Base-by-base conservation (phyloP, 2,797 vertebrate species). In the Sebastes dallii region DNA sequence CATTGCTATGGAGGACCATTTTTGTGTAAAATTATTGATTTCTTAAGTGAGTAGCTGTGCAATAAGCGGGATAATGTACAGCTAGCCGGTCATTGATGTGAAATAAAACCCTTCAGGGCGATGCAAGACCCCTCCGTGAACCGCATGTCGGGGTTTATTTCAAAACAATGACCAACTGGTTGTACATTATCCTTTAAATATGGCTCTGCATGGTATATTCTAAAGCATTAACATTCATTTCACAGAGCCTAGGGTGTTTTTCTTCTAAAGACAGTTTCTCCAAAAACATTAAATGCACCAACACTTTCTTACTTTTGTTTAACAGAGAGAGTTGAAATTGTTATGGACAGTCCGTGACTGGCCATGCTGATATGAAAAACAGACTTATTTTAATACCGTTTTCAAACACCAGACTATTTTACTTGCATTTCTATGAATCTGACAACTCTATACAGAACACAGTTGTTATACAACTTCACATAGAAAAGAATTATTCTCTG, bases 401-500 rank as follows among this genome's bases (percentile, higher is more conserved):
- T 42, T 66, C 22, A 54, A 69, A 66, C 18, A 71, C 54, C 20
- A 24, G 42, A 32, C 0, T 4, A 4, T 65, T 77, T 83, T 66
- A 46, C 24, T 73, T 60, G 22, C 4, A 24, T 71, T 72, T 77
- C 36, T 5, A 20, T 46, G 34, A 83, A 59, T 78, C 25, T 75
- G 75, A 76, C 83, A 81, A 67, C 70, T 73, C 56, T 18, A 25
- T 68, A 42, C 77, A 56, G 66, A 85, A 75, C 62, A 42, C 25
- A 84, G 70, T 80, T 81, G 22, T 71, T 52, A 71, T 34, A 73
- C 74, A 85, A 78, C 69, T 85, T 80, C 42, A 72, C 58, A 81
- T 42, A 83, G 79, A 91, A 86, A 81, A 61, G 54, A 66, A 66
- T 52, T 29, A 72, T 66, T 89, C 58, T 73, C 2, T 62, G 85